Percentiles rank a stretch among this genome's conserved stretches.
Evolutionary conservation across 2,113 vertebrate species (phyloP).

Genomic region (Pseudorectes ferrugineus): DNA sequence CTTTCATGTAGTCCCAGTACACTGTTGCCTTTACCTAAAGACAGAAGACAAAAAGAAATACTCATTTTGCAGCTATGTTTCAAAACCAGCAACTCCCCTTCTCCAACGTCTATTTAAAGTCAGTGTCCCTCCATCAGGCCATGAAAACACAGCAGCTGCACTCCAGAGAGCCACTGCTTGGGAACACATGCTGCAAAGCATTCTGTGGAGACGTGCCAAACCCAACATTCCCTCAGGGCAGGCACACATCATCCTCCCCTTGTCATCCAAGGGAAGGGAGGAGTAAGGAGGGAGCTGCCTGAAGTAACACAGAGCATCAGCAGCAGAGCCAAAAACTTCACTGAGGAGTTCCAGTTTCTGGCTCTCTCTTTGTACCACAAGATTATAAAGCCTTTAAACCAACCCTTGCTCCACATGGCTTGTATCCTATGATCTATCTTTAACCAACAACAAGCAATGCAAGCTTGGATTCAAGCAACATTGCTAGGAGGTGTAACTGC

Average conservation of each 20-base stretch:
- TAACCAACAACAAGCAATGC: background rate
- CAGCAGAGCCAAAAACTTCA: background rate
- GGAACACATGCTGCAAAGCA: background rate
- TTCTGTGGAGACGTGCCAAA: background rate
- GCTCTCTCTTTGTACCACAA: background rate
- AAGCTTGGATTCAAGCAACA: background rate
- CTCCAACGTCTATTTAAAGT: background rate
- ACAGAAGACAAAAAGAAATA: background rate
- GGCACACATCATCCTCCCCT: background rate
- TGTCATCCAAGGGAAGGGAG: background rate
- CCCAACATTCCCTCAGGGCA: background rate
- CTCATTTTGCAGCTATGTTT: background rate
- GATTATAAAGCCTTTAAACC: background rate
- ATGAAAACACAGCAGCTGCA: background rate
- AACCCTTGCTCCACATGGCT: background rate
- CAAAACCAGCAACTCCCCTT: background rate
- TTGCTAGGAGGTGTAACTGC: background rate
- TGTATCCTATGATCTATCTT: background rate
- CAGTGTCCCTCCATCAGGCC: background rate
- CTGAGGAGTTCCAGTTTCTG: background rate
- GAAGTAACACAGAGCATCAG: background rate
- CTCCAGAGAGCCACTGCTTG: background rate
- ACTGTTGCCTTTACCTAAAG: constrained; percentile 86
- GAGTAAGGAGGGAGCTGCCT: background rate
- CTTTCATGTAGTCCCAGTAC: constrained; percentile 92